These are phyloP conservation scores for Trichoplax adhaerens DNA, from an alignment of 37 sponge, comb jelly and placozoan genomes.

Conservation along the genomic window DNA sequence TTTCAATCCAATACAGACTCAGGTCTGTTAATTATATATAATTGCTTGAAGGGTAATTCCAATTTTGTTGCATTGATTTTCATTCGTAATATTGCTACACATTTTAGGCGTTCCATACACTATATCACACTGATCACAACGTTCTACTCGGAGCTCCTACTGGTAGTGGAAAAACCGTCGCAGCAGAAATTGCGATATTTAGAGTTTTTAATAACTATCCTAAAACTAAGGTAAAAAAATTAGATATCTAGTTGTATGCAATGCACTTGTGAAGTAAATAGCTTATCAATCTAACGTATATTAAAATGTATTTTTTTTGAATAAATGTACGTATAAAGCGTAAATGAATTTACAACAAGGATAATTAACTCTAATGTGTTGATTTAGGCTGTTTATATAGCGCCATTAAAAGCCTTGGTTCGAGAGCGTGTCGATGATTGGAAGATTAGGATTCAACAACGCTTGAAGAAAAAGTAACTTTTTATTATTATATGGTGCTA, in stretches of 20 bases:
- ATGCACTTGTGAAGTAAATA: too few relatives aligned
- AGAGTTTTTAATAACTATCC: slow-evolving; percentile 70
- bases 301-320: too few relatives aligned
- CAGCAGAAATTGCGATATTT: slow-evolving; percentile 95
- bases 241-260: too few relatives aligned
- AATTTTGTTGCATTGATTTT: too few relatives aligned
- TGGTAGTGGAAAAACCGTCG: slow-evolving; percentile 97
- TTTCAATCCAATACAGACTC: slow-evolving; percentile 95
- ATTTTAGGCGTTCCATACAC: slow-evolving; percentile 51
- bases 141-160: slow-evolving; percentile 94
- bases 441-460: slow-evolving; percentile 48
- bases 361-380: background rate
- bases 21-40: slow-evolving; percentile 11
- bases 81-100: too few relatives aligned
- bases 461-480: slow-evolving; percentile 52
- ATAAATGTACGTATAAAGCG: too few relatives aligned
- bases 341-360: too few relatives aligned
- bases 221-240: slow-evolving; percentile 24
- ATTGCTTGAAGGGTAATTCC: too few relatives aligned
- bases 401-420: slow-evolving; percentile 95
- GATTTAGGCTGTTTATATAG: slow-evolving; percentile 78
- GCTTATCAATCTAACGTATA: too few relatives aligned
- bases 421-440: slow-evolving; percentile 89
- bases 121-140: slow-evolving; percentile 80
- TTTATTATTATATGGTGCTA: background rate